Conservation (phyloP, 1,140 invertebrate genomes). For the Coelopa frigida region DNA sequence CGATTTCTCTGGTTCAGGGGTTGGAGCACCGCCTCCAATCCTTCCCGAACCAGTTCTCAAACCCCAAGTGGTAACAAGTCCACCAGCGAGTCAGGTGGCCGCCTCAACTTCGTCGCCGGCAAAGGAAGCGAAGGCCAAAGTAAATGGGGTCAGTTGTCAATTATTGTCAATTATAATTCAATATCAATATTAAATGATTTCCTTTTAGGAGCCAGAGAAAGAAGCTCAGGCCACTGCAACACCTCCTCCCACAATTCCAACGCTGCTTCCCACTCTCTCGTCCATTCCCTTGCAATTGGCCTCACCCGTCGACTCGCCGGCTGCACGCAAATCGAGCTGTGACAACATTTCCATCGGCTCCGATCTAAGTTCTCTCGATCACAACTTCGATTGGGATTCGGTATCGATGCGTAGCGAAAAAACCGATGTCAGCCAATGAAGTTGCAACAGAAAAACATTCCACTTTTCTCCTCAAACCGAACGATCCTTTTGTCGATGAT, state of each 20-base stretch:
- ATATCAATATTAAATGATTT: too few species aligned
- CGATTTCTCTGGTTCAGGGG: conserved; percentile 51
- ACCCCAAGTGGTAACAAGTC: conserved; percentile 26
- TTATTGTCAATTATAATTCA: too few species aligned
- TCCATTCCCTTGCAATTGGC: background rate
- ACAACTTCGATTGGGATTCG: conserved; percentile 41
- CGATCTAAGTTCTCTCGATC: conserved; percentile 37
- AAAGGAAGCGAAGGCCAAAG: background rate
- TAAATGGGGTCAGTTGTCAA: too few species aligned
- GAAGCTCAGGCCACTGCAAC: background rate
- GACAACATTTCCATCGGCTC: conserved; percentile 41
- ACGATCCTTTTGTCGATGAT: conserved; percentile 68
- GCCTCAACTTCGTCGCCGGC: too few species aligned
- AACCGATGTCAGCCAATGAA: conserved; percentile 10
- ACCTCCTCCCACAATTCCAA: background rate
- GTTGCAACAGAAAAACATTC: conserved; percentile 11
- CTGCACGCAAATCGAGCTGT: conserved; percentile 21
- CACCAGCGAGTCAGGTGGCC: conserved; percentile 20
- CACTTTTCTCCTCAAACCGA: conserved; percentile 34
- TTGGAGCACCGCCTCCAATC: conserved; percentile 23
- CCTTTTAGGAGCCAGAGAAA: too few species aligned
- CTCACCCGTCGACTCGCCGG: conserved; percentile 12
- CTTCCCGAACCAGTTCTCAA: conserved; percentile 27
- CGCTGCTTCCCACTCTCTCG: background rate
- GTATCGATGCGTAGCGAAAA: conserved; percentile 41